phyloP scores from a whole-genome alignment of 2,888 invertebrate genomes.

The Agonum fuliginosum region DNA sequence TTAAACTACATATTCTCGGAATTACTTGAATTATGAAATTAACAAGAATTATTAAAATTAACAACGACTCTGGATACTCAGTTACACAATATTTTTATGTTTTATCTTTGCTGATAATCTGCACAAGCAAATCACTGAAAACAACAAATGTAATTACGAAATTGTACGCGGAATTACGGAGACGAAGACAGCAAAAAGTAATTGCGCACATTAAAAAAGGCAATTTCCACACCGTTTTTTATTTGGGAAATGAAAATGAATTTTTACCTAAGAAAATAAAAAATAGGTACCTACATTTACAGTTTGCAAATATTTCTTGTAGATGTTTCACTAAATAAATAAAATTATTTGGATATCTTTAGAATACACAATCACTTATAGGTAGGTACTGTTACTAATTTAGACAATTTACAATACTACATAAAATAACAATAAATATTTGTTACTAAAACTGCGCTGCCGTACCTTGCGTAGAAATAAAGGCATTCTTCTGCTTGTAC shows the following conservation, averaged over 20 bases:
- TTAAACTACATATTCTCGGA: constrained; percentile 14
- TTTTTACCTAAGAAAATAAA: too few species aligned
- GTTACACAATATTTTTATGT: constrained; percentile 12
- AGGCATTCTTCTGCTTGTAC: constrained; percentile 97
- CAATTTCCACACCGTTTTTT: too few species aligned
- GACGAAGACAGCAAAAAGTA: not conserved
- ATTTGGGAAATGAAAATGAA: too few species aligned
- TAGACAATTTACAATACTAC: too few species aligned
- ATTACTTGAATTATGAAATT: constrained; percentile 5
- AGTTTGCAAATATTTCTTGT: too few species aligned
- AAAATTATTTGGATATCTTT: too few species aligned
- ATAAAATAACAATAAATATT: not conserved
- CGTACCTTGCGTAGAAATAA: constrained; percentile 96
- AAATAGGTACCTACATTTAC: too few species aligned
- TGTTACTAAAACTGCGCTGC: not conserved
- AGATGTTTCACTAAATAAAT: too few species aligned
- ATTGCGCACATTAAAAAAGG: constrained; percentile 3
- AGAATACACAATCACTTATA: too few species aligned
- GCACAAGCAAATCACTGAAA: not conserved
- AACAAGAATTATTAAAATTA: constrained; percentile 8
- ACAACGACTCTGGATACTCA: not conserved
- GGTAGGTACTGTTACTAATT: too few species aligned
- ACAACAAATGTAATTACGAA: not conserved
- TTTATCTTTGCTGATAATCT: constrained; percentile 23
- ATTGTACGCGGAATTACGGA: constrained; percentile 8